phyloP scores from a whole-genome alignment of 2,113 vertebrate species.

The Podarcis raffonei region DNA sequence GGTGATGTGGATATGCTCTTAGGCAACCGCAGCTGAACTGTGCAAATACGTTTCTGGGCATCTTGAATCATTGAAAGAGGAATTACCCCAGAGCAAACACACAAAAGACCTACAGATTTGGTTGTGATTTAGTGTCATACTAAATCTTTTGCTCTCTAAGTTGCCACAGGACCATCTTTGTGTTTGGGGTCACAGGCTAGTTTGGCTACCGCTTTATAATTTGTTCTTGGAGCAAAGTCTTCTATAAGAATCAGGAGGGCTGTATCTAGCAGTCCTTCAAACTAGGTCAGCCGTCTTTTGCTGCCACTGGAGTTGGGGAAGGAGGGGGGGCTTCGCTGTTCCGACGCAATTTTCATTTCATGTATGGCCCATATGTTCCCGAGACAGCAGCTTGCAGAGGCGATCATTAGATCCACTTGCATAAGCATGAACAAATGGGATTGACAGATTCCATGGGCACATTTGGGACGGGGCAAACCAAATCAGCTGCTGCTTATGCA shows the following conservation, averaged over 20 bases:
- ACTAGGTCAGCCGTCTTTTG: constrained; percentile 32
- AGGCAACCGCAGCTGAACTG: not conserved
- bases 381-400: constrained; percentile 4
- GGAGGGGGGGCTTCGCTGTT: not conserved
- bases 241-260: not conserved
- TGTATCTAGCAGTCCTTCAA: not conserved
- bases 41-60: not conserved
- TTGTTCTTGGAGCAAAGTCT: constrained; percentile 12
- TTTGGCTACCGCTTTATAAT: not conserved
- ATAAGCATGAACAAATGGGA: not conserved
- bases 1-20: not conserved
- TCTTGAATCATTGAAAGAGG: not conserved
- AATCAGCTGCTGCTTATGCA: not conserved
- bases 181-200: not conserved
- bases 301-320: constrained; percentile 25
- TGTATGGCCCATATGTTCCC: constrained; percentile 29
- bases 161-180: not conserved
- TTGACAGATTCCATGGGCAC: not conserved
- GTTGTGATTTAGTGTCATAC: too few relatives aligned
- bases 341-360: constrained; percentile 38
- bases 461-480: not conserved
- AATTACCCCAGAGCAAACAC: not conserved
- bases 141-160: too few relatives aligned
- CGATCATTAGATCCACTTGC: constrained; percentile 1
- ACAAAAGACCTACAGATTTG: not conserved